Evolutionary conservation across 2,113 vertebrate genomes (phyloP).

Genomic region (Baryphthengus martii): DNA sequence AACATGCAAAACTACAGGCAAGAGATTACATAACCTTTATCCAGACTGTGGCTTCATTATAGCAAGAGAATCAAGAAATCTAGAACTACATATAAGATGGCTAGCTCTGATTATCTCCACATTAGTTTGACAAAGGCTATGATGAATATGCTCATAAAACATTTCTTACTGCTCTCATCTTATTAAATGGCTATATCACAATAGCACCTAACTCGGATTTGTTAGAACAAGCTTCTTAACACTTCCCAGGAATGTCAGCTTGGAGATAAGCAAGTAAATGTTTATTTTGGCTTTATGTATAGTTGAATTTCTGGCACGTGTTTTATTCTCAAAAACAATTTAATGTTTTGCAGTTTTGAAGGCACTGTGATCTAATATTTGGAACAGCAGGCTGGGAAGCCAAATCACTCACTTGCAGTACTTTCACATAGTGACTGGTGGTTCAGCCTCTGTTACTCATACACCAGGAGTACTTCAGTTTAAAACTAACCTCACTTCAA

Average conservation of each 20-base stretch:
- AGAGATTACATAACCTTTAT: not conserved
- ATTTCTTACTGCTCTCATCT: not conserved
- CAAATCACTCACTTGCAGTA: not conserved
- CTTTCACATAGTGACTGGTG: not conserved
- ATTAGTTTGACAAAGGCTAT: not conserved
- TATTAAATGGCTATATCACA: not conserved
- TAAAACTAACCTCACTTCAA: not conserved
- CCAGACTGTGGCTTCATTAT: not conserved
- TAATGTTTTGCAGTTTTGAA: not conserved
- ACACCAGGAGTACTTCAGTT: not conserved
- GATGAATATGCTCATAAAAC: not conserved
- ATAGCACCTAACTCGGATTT: not conserved
- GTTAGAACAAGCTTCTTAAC: not conserved
- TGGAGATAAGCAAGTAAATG: not conserved
- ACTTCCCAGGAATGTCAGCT: not conserved
- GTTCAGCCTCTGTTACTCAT: not conserved
- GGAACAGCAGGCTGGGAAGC: not conserved
- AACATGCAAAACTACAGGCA: not conserved
- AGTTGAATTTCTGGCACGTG: not conserved
- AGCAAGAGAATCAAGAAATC: not conserved
- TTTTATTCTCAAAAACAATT: not conserved
- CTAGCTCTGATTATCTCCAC: not conserved
- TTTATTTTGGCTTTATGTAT: not conserved
- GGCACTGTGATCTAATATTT: not conserved
- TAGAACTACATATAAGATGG: not conserved